A percentile compares a stretch with the other conserved stretches of the same genome.
Evolutionary conservation across 2,113 vertebrate species (phyloP).

Genomic region (Calyptommatus sinebrachiatus): DNA sequence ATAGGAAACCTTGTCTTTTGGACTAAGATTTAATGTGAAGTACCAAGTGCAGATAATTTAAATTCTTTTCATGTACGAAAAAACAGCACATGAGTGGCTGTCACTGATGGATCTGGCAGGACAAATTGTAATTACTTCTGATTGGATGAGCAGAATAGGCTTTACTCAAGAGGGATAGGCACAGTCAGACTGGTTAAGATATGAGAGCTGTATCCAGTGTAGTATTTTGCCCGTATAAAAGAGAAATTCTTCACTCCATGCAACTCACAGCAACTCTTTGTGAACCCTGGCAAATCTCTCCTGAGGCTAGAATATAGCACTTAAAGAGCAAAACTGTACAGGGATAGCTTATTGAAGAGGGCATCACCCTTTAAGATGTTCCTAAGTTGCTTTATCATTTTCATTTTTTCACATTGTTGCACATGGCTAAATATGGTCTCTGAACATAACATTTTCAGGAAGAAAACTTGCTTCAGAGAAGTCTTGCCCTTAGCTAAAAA

Average conservation of each 20-base stretch:
- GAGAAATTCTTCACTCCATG: neutral
- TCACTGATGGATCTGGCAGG: neutral
- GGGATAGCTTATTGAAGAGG: neutral
- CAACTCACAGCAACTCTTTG: neutral
- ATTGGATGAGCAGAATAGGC: neutral
- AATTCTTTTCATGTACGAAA: neutral
- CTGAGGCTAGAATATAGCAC: neutral
- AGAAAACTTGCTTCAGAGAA: too few relatives aligned
- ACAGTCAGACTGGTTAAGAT: neutral
- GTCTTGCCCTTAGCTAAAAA: too few relatives aligned
- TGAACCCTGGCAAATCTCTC: neutral
- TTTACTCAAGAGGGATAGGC: neutral
- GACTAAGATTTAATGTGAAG: constrained; percentile 51
- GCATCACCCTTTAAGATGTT: neutral
- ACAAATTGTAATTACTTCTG: neutral
- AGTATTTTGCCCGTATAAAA: neutral
- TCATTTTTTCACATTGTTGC: neutral
- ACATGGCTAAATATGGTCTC: neutral
- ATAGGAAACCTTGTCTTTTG: constrained; percentile 47
- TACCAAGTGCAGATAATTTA: constrained; percentile 38
- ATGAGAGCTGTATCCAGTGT: neutral
- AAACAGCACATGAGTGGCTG: neutral
- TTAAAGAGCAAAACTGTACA: neutral
- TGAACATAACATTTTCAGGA: too few relatives aligned
- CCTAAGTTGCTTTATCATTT: neutral